These are phyloP conservation scores for Chelidonichthys spinosus DNA, from an alignment of 2,797 vertebrate species.

Conservation along the genomic window DNA sequence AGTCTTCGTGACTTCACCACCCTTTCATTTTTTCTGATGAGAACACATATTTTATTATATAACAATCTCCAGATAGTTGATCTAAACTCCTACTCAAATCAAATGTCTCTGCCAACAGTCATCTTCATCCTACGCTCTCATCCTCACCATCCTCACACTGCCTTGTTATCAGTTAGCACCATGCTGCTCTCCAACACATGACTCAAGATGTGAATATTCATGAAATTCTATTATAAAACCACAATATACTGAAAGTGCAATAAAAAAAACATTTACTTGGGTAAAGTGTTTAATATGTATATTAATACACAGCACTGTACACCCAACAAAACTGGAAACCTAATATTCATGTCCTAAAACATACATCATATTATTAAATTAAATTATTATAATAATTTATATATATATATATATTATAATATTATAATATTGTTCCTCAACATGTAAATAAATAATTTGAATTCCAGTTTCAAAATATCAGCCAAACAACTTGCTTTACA, in stretches of 20 bases:
- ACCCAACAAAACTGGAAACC: not conserved
- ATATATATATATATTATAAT: no score
- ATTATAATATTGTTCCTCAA: not conserved
- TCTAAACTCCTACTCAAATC: constrained; percentile 21
- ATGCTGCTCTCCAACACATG: not conserved
- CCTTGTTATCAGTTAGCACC: not conserved
- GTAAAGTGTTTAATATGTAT: not conserved
- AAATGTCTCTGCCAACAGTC: constrained; percentile 12
- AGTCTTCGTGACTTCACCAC: not conserved
- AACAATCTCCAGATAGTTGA: not conserved
- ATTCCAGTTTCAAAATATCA: not conserved
- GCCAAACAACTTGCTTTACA: not conserved
- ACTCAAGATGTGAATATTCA: constrained; percentile 13
- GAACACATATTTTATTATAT: not conserved
- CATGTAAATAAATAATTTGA: not conserved
- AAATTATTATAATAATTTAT: not conserved
- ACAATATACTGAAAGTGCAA: not conserved
- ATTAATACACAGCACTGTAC: not conserved
- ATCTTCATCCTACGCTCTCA: constrained; percentile 21
- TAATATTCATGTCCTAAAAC: not conserved
- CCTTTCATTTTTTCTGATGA: not conserved
- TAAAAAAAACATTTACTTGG: not conserved
- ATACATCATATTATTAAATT: not conserved
- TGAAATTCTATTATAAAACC: not conserved
- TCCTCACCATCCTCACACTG: constrained; percentile 8